Conservation (phyloP, 2,888 invertebrate genomes). For the Scaptomyza reducta region DNA sequence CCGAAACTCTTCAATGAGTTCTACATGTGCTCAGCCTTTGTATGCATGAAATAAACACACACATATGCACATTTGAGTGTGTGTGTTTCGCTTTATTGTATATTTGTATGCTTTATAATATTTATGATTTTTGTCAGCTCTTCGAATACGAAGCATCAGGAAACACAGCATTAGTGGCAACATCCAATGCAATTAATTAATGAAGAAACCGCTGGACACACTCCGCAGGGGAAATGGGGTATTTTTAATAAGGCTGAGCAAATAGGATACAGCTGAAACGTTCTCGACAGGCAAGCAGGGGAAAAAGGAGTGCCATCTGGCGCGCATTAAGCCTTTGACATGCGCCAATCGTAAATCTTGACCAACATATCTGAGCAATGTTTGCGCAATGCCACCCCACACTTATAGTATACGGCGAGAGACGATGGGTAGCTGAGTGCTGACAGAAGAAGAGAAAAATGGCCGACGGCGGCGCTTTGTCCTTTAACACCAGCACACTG, state of each 20-base stretch:
- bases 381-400: conserved; percentile 57
- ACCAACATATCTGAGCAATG: conserved; percentile 79
- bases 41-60: conserved; percentile 57
- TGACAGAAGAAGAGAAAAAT: conserved; percentile 40
- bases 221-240: not conserved
- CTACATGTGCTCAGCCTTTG: conserved; percentile 64
- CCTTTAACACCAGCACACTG: conserved; percentile 75
- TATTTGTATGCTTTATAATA: conserved; percentile 76
- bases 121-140: conserved; percentile 72
- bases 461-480: conserved; percentile 61
- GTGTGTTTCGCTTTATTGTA: conserved; percentile 52
- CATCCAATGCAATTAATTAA: conserved; percentile 67
- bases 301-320: conserved; percentile 7
- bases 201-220: conserved; percentile 64
- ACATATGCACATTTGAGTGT: not conserved
- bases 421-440: conserved; percentile 1
- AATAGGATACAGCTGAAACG: conserved; percentile 49
- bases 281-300: conserved; percentile 5
- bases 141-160: conserved; percentile 61
- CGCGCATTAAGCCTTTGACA: conserved; percentile 79
- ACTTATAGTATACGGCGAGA: conserved; percentile 6
- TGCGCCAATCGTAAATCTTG: conserved; percentile 82
- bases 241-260: conserved; percentile 71
- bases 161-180: not conserved
- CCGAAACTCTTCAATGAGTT: conserved; percentile 36